Conservation (phyloP, 2,113 vertebrate genomes). For the Phocoena phocoena region DNA sequence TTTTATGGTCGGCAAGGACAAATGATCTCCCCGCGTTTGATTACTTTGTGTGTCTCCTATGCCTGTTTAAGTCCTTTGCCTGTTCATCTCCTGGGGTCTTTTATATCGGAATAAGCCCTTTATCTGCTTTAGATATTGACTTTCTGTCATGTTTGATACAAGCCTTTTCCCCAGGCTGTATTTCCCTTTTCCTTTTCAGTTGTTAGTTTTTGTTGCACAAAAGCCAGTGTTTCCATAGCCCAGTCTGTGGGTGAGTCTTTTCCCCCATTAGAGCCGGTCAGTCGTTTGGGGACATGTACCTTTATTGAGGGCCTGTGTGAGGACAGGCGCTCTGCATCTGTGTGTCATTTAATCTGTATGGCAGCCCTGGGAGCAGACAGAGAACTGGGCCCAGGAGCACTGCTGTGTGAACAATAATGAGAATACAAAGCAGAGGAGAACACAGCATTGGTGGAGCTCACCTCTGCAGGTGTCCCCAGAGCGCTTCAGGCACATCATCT, state of each 20-base stretch:
- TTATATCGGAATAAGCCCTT: neutral
- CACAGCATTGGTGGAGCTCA: rapidly evolving
- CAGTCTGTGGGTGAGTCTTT: neutral
- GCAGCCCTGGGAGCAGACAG: too few species aligned
- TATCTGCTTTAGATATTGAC: neutral
- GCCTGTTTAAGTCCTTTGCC: neutral
- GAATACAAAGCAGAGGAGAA: neutral
- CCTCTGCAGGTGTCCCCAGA: too few species aligned
- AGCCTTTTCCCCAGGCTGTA: neutral
- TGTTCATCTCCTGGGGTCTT: neutral
- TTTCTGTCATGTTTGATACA: neutral
- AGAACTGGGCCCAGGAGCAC: rapidly evolving
- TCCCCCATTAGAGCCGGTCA: too few species aligned
- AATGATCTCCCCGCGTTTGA: neutral
- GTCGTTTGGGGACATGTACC: neutral
- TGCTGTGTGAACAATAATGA: rapidly evolving
- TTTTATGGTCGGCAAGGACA: neutral
- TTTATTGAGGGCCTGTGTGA: rapidly evolving
- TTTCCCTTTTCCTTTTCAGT: neutral
- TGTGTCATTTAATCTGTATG: neutral
- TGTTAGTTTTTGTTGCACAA: neutral
- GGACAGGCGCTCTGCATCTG: rapidly evolving
- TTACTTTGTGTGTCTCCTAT: neutral
- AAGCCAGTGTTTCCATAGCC: neutral
- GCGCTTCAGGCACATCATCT: rapidly evolving